phyloP scores from a whole-genome alignment of 2,113 vertebrate species.

The Acanthisitta chloris region DNA sequence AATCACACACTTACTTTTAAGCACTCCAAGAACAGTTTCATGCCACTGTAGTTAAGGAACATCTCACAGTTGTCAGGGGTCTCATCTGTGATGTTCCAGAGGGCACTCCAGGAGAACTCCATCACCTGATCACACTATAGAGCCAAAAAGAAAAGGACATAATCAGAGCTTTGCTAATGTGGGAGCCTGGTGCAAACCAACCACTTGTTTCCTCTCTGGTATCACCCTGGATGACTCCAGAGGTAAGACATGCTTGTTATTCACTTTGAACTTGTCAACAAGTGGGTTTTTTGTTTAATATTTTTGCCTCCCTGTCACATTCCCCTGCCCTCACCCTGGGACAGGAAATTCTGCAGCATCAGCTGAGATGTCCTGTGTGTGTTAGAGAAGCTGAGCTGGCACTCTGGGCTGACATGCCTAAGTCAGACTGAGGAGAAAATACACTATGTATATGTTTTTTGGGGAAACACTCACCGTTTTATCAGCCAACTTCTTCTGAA shows the following conservation, averaged over 20 bases:
- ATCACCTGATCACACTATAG: constrained; percentile 96
- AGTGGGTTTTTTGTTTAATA: not conserved
- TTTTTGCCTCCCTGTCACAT: not conserved
- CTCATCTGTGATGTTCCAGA: constrained; percentile 99
- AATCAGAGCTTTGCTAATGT: not conserved
- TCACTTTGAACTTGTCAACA: not conserved
- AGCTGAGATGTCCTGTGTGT: not conserved
- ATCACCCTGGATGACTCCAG: not conserved
- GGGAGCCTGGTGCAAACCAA: not conserved
- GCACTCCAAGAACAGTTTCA: constrained; percentile 97
- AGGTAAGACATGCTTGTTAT: constrained; percentile 5
- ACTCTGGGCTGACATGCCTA: not conserved
- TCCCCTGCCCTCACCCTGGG: not conserved
- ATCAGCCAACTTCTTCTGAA: constrained; percentile 94
- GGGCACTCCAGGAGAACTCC: constrained; percentile 98
- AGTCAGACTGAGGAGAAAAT: not conserved
- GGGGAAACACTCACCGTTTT: constrained; percentile 82
- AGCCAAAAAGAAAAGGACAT: not conserved
- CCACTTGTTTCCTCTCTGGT: not conserved
- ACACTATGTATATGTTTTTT: not conserved
- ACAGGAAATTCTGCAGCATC: not conserved
- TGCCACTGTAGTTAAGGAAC: constrained; percentile 95
- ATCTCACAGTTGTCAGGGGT: constrained; percentile 98
- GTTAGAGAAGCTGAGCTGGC: not conserved
- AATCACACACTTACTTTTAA: constrained; percentile 79